Evolutionary conservation across 2,113 vertebrate genomes (phyloP).

Genomic region (human (Homo sapiens)): DNA sequence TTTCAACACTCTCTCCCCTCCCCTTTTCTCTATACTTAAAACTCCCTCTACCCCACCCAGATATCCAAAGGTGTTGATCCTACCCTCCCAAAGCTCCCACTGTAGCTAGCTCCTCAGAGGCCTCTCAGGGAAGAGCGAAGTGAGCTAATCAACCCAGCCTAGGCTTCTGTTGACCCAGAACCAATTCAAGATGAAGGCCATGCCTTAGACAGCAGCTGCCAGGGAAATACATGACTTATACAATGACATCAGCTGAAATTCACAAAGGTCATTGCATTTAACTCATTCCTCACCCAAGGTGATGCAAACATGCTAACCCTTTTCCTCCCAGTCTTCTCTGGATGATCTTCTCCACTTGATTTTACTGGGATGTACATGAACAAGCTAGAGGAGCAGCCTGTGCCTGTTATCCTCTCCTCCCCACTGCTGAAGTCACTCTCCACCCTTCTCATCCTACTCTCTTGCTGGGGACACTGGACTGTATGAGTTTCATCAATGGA

Average conservation of each 20-base stretch:
- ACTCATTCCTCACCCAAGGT: neutral
- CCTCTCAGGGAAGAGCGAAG: neutral
- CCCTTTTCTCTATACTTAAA: neutral
- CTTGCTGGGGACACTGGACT: neutral
- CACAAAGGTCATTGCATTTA: neutral
- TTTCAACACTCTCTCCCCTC: neutral
- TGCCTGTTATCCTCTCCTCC: neutral
- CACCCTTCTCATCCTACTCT: neutral
- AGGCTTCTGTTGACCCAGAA: neutral
- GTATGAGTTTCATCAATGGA: neutral
- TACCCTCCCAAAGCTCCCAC: neutral
- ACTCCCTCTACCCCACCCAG: neutral
- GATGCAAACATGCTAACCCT: neutral
- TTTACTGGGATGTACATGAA: neutral
- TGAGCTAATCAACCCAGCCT: neutral
- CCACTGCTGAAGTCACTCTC: neutral
- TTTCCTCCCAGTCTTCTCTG: neutral
- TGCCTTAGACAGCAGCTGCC: neutral
- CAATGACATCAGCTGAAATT: neutral
- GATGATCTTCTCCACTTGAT: neutral
- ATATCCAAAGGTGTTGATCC: neutral
- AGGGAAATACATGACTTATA: neutral
- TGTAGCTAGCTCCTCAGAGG: neutral
- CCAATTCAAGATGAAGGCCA: neutral
- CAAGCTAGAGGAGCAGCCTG: neutral